Evolutionary conservation across 1,140 invertebrate species (phyloP).

Genomic region (Caenorhabditis brenneri): DNA sequence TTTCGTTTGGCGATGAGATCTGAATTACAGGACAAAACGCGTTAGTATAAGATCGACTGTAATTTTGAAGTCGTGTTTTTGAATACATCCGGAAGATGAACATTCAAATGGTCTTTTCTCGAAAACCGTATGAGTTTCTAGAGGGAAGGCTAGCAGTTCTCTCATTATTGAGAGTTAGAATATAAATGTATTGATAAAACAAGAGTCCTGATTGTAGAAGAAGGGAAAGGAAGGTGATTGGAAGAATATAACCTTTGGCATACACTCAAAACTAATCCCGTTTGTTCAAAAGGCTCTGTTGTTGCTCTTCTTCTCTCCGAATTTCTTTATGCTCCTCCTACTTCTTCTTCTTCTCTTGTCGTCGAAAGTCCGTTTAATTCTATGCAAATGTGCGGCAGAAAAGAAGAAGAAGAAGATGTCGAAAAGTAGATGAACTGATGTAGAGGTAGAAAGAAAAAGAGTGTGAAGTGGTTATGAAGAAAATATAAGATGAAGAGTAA

Average conservation of each 20-base stretch:
- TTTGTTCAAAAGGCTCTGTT: constrained; percentile 9
- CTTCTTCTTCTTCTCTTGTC: not conserved
- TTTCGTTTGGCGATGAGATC: too few relatives aligned
- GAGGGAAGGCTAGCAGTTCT: too few relatives aligned
- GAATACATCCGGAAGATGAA: too few relatives aligned
- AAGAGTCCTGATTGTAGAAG: too few relatives aligned
- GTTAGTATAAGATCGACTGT: too few relatives aligned
- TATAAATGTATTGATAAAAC: too few relatives aligned
- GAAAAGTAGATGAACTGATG: not conserved
- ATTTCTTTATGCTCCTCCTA: constrained; percentile 16
- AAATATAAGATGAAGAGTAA: not conserved
- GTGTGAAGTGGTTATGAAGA: constrained; percentile 40
- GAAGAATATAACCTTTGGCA: constrained; percentile 18
- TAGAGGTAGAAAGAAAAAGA: constrained; percentile 21
- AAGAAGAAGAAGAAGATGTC: constrained; percentile 23
- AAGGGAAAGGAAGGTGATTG: constrained; percentile 1
- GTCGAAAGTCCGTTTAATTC: constrained; percentile 40
- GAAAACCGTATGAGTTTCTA: too few relatives aligned
- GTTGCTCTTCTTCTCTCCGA: not conserved
- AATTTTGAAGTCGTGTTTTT: too few relatives aligned
- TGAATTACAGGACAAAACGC: too few relatives aligned
- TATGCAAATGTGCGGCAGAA: constrained; percentile 31
- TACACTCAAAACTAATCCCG: constrained; percentile 21
- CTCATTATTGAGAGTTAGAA: too few relatives aligned
- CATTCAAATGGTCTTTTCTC: too few relatives aligned